Evolutionary conservation across 2,113 vertebrate genomes (phyloP).

Genomic region (Cryptomyrus ogoouensis): DNA sequence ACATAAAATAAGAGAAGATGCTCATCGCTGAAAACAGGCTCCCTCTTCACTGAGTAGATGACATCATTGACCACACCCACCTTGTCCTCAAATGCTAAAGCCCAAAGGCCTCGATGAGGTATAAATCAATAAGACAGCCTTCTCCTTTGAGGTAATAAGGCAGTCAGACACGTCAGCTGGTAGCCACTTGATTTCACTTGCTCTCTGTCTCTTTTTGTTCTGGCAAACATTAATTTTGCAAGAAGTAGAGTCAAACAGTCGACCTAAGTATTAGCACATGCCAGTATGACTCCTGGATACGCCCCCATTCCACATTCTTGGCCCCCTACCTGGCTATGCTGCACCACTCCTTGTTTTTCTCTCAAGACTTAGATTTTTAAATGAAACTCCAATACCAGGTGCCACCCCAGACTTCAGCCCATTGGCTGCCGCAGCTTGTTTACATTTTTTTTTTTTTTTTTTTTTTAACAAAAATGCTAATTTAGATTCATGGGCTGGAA

Average conservation of each 20-base stretch:
- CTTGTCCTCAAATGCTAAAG: constrained; percentile 57
- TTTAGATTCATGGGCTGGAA: background rate
- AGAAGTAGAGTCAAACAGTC: background rate
- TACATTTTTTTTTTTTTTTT: no score
- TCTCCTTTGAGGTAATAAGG: constrained; percentile 59
- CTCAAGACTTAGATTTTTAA: background rate
- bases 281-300: background rate
- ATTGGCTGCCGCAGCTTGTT: background rate
- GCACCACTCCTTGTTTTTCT: background rate
- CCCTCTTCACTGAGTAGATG: constrained; percentile 55
- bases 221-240: constrained; percentile 8
- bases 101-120: constrained; percentile 53
- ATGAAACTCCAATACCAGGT: background rate
- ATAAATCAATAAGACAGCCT: constrained; percentile 70
- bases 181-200: constrained; percentile 52
- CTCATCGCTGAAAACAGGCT: constrained; percentile 30
- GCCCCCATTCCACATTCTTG: background rate
- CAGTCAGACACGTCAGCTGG: constrained; percentile 49
- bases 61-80: constrained; percentile 53
- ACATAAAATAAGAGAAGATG: background rate
- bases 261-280: background rate
- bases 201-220: constrained; percentile 33
- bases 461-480: background rate
- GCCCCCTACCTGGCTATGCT: background rate
- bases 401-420: background rate